Base-by-base conservation (phyloP, 2,113 vertebrate genomes). In the Macrotus californicus region DNA sequence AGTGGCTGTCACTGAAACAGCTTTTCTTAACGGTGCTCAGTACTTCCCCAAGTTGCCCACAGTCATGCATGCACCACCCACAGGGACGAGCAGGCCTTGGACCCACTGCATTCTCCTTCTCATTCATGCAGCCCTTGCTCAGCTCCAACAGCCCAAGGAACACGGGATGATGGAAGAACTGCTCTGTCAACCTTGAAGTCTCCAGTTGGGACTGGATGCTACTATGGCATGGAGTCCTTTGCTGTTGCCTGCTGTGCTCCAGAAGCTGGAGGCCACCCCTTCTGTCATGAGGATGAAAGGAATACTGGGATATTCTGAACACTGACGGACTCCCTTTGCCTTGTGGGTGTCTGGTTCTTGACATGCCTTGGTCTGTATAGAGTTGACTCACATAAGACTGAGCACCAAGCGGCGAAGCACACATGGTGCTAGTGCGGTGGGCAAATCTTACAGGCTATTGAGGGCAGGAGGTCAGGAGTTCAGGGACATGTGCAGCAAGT, bases 401-500 rank as follows among this genome's bases (percentile, higher is more conserved):
- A 46, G 16, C 59, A 41, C 26, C 1, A 12, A 31, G n/a, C 2
- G 41, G 66, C 29, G 21, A 56, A 31, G 15, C 19, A 39, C 69
- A 12, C 0, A 0, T 11, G 34, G 13, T 2, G 8, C 56, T 59
- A 2, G 22, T 24, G 56, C 9, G 22, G 21, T 59, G 22, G 10
- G 56, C 77, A 89, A 8, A 29, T 14, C 21, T n/a, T 29, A 4
- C 0, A 43, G 76, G n/a, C 31, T 48, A 9, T 48, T 19, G 59
- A 61, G 26, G 43, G 6, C 6, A 11, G 11, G 72, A 19, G 39
- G 16, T 3, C 56, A 59, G 56, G 22, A 54, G 54, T 7, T 77
- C 61, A 29, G 29, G 36, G 29, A 22, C 16, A 29, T 22, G 12
- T 22, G 56, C 81, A 54, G 52, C 18, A 54, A 54, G 19, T 54